Percentiles rank a stretch among this genome's conserved stretches.
phyloP scores from a whole-genome alignment of 2,888 invertebrate species.

The Drosophila lacicola region DNA sequence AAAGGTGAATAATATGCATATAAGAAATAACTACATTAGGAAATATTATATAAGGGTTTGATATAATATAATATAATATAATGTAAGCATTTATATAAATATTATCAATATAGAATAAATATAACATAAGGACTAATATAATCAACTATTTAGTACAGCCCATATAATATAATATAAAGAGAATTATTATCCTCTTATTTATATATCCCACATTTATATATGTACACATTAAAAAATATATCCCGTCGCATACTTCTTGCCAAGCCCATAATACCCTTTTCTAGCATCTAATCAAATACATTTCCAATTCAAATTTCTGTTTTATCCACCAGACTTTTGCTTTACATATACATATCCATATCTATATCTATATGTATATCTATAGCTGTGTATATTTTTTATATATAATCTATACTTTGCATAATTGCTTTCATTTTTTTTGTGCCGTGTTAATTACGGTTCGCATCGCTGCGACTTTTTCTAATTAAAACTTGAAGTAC shows the following conservation, averaged over 20 bases:
- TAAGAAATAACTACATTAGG: no score
- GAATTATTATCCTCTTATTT: no score
- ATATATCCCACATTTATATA: no score
- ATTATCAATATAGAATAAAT: no score
- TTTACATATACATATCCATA: background rate
- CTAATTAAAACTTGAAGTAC: slow-evolving; percentile 61
- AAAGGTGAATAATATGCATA: no score
- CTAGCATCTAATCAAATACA: background rate
- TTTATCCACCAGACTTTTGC: slow-evolving; percentile 1
- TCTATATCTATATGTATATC: background rate
- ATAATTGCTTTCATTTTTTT: slow-evolving; percentile 2
- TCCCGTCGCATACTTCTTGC: background rate
- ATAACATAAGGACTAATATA: no score
- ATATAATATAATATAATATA: no score
- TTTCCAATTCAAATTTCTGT: slow-evolving; percentile 19
- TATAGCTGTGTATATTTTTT: background rate
- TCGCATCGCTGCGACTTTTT: slow-evolving; percentile 45
- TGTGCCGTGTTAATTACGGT: slow-evolving; percentile 44
- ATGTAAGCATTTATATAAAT: no score
- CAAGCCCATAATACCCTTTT: background rate
- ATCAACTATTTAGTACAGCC: no score
- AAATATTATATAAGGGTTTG: no score
- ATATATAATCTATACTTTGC: background rate
- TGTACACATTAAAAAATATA: no score
- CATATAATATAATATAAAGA: no score